Base-by-base conservation (phyloP, 2,888 invertebrate genomes). In the Adela reaumurella region DNA sequence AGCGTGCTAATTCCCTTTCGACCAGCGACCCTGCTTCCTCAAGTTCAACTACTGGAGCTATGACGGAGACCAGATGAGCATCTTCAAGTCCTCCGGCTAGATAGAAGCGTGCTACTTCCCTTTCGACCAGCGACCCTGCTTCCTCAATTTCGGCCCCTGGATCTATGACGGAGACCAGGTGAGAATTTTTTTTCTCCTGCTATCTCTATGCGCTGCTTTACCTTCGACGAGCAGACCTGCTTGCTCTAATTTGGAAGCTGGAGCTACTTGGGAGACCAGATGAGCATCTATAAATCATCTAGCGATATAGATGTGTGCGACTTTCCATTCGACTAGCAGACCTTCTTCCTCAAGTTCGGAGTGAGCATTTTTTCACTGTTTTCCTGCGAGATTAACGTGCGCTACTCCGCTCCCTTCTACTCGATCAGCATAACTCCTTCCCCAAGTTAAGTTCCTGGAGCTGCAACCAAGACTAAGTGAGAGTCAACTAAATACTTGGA, bases 361-460 rank as follows among this genome's bases (percentile, higher is more conserved):
- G n/a, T n/a, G n/a, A n/a, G n/a, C n/a, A n/a, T n/a, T n/a, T n/a
- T n/a, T n/a, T n/a, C n/a, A n/a, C n/a, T n/a, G 71, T 96, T 96
- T 2, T 94, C 94, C 6, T 95, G 95, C 61, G 94, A 94, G 74
- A 95, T 95, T 53, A 94, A 95, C 70, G 94, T 95, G 4, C 82
- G 93, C 52, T 95, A 94, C 69, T 95, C 95, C 66, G 95, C 95
- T n/a, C n/a, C n/a, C n/a, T n/a, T n/a, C n/a, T n/a, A 0, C 95
- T 95, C 63, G 95, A 95, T 67, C 92, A 94, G 63, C 95, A 96
- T 68, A 94, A 94, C 1, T 96, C 95, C 70, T 93, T 93, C 70
- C 88, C 95, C 88, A 95, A 95, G 70, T 95, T 95, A 57, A 94
- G 95, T 0, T 93, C 93, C 5, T 95, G 95, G 94, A 94, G 94